Base-by-base conservation (phyloP, 2,888 invertebrate species). In the Himalopsyche kuldschensis region DNA sequence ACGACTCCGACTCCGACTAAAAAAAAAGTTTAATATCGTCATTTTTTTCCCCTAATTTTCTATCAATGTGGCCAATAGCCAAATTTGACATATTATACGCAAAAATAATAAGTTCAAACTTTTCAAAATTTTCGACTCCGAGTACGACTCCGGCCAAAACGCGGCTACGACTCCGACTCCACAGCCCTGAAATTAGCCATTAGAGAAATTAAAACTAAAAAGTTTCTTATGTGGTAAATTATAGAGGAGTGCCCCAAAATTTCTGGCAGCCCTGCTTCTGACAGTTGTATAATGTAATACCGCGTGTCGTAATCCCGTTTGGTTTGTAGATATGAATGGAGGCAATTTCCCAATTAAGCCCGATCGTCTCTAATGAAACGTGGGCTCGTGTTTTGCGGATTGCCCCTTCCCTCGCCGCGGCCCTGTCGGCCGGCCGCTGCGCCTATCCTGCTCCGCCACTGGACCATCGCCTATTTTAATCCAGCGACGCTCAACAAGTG, bases 381-480 rank as follows among this genome's bases (percentile, higher is more conserved):
- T 48, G 63, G 48, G 79, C 55, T 69, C 63, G 79, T 47, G 55
- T 79, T 79, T 30, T 79, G 31, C 32, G 31, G 48, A 48, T 79
- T 79, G 35, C 31, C 20, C 30, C 78, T 20, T 31, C 30, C 47
- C 78, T 78, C 41, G 78, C 46, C 48, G 46, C 31, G 47, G 17
- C 48, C 46, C 48, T 32, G 46, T 78, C 46, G n/a, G 17, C 17
- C 30, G 69, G 27, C 69, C 69, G 69, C 69, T 24, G 4, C 69
- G 24, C 30, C 69, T 69, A 69, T 69, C 69, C 69, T 69, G 69
- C 69, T 24, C 24, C 69, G 69, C 69, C 69, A 69, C 69, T 69
- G 69, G 69, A 69, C 69, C 15, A 69, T 69, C 27, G n/a, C 15
- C 69, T 69, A 69, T 69, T 69, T 69, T 69, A 27, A 69, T 69